Evolutionary conservation across 2,888 invertebrate species (phyloP).

Genomic region (Rhogogaster chlorosoma): DNA sequence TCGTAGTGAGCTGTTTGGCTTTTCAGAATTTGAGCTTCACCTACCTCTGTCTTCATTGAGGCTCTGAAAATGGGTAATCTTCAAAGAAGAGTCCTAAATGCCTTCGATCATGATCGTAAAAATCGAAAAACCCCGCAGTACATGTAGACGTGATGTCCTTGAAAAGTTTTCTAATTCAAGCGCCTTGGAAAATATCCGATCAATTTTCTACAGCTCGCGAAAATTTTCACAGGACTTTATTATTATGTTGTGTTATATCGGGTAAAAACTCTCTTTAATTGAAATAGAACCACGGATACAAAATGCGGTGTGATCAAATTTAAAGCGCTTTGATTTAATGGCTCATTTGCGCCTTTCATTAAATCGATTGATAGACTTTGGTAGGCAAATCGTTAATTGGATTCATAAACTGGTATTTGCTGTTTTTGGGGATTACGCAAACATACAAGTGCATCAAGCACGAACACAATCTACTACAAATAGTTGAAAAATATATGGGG

Average conservation of each 20-base stretch:
- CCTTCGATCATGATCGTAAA: neutral
- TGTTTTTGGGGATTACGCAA: too few species aligned
- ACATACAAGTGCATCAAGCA: neutral
- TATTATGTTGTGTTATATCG: neutral
- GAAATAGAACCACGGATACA: neutral
- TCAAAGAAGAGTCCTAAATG: neutral
- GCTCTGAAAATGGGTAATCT: neutral
- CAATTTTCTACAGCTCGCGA: neutral
- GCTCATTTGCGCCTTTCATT: too few species aligned
- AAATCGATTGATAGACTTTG: too few species aligned
- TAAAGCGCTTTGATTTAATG: too few species aligned
- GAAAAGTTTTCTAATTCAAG: neutral
- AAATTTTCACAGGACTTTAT: neutral
- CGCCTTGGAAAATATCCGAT: neutral
- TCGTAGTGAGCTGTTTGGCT: neutral
- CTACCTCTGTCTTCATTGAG: neutral
- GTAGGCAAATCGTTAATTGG: too few species aligned
- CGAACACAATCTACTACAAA: neutral
- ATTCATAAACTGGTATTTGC: too few species aligned
- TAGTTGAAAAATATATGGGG: too few species aligned
- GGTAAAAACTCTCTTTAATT: neutral
- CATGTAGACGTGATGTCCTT: neutral
- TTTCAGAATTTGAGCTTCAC: neutral
- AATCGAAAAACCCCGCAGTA: neutral
- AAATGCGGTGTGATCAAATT: too few species aligned